A percentile compares a stretch with the other conserved stretches of the same genome.
These are phyloP conservation scores for Aurelia sp. DNA, from an alignment of 30 jellyfish, hydroid and myxozoan species.

Conservation along the genomic window DNA sequence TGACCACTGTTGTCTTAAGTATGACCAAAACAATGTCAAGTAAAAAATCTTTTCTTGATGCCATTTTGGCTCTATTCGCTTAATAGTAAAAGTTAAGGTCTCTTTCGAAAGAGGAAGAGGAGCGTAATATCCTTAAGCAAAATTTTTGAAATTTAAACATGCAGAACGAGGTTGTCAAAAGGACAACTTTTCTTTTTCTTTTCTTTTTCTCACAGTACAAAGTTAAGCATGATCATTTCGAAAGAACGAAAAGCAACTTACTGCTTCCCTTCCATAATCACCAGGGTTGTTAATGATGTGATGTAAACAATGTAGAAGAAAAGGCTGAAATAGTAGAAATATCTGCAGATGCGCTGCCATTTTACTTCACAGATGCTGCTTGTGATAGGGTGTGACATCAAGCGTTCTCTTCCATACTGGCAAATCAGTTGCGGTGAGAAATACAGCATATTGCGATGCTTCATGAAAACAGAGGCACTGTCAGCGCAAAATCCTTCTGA, in stretches of 20 bases:
- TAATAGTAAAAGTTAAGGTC: no score
- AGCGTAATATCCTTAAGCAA: no score
- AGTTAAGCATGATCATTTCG: no score
- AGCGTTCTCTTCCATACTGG: constrained; percentile 22
- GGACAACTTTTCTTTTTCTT: no score
- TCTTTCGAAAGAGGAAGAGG: no score
- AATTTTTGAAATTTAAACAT: no score
- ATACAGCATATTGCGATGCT: constrained; percentile 31
- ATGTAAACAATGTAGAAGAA: constrained; percentile 24
- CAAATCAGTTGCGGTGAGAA: constrained; percentile 45
- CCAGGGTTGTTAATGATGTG: constrained; percentile 21
- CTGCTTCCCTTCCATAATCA: constrained; percentile 33
- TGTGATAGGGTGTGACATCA: constrained; percentile 32
- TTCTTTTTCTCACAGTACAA: no score
- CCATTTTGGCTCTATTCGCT: no score
- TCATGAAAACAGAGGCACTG: constrained; percentile 2
- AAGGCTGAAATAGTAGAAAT: constrained; percentile 42
- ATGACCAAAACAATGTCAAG: no score
- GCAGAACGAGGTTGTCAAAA: no score
- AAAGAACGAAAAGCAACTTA: not conserved
- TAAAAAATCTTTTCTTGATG: no score
- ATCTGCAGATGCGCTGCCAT: constrained; percentile 45
- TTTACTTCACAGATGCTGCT: constrained; percentile 3
- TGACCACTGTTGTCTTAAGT: no score
- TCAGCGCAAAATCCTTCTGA: constrained; percentile 21